Conservation (phyloP, 2,113 vertebrate species). For the Pelvicachromis taeniatus region DNA sequence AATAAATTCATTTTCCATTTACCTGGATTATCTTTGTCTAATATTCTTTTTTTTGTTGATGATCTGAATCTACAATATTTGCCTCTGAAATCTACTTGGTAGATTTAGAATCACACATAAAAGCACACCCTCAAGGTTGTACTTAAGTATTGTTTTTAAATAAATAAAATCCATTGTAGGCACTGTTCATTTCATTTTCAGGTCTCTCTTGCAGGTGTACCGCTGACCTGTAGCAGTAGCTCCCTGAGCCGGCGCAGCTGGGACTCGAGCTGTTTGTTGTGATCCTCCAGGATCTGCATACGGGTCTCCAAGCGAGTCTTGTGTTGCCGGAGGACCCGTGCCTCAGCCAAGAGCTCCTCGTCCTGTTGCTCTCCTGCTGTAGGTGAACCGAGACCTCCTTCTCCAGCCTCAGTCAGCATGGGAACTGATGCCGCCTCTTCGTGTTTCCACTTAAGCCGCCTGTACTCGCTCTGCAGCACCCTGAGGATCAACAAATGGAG, state of each 20-base stretch:
- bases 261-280: constrained; percentile 97
- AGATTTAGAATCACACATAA: neutral
- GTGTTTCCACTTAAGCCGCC: constrained; percentile 93
- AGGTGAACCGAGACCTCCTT: constrained; percentile 54
- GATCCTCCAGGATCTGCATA: constrained; percentile 98
- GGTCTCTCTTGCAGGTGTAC: constrained; percentile 40
- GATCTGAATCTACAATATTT: neutral
- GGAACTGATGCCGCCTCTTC: constrained; percentile 86
- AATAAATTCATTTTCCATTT: neutral
- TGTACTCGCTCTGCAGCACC: constrained; percentile 93
- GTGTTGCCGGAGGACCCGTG: constrained; percentile 91
- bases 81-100: neutral
- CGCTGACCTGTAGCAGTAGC: constrained; percentile 88
- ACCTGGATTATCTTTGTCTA: neutral
- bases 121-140: neutral
- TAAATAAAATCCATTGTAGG: neutral
- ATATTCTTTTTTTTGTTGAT: too few species aligned
- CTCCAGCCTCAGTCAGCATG: constrained; percentile 77
- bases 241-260: constrained; percentile 90
- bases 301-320: constrained; percentile 96
- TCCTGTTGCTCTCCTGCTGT: constrained; percentile 72
- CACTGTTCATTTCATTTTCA: neutral
- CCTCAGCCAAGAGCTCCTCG: constrained; percentile 91
- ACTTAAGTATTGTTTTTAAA: neutral
- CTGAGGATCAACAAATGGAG: constrained; percentile 62